These are phyloP conservation scores for Eulemur rufifrons DNA, from an alignment of 2,113 vertebrate species.

Conservation along the genomic window DNA sequence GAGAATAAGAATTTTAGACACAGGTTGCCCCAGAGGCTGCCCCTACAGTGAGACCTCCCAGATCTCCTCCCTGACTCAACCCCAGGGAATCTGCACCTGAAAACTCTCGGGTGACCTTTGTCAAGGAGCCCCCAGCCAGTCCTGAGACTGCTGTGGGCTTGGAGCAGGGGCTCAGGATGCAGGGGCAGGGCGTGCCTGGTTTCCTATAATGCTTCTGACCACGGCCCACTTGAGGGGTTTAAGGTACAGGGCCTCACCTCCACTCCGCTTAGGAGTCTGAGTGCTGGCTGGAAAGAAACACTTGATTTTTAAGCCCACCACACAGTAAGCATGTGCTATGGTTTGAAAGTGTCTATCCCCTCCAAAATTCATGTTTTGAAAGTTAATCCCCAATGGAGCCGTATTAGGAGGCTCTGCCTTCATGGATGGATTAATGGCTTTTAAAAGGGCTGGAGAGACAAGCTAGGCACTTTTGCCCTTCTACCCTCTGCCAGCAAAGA, in stretches of 20 bases:
- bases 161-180: neutral
- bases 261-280: neutral
- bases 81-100: neutral
- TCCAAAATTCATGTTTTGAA: neutral
- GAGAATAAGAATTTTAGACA: too few species aligned
- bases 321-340: neutral
- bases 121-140: neutral
- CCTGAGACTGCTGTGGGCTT: rapidly evolving
- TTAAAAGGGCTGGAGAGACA: neutral
- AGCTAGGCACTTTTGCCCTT: neutral
- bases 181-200: neutral
- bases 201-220: neutral
- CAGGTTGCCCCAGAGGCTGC: neutral
- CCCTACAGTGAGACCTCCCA: neutral
- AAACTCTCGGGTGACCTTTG: neutral
- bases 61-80: neutral
- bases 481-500: neutral
- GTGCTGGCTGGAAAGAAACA: rapidly evolving
- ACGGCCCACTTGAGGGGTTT: rapidly evolving
- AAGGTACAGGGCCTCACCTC: neutral
- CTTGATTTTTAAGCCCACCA: rapidly evolving
- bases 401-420: neutral
- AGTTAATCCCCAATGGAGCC: rapidly evolving
- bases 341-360: neutral
- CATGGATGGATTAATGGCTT: too few species aligned